Base-by-base conservation (phyloP, 2,888 invertebrate genomes). In the Xylota sylvarum region DNA sequence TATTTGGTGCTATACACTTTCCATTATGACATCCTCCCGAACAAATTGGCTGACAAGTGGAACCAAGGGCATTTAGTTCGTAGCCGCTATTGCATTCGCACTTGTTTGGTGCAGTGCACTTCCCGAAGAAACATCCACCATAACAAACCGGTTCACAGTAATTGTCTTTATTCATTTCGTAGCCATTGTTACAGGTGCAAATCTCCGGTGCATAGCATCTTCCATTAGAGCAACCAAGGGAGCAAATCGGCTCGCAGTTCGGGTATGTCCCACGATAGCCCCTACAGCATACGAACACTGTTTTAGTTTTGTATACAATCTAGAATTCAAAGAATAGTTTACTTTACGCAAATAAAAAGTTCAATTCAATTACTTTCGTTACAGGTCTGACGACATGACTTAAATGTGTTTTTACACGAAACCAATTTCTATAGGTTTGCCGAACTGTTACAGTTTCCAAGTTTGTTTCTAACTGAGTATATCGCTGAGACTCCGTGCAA, bases 131-230 rank as follows among this genome's bases (percentile, higher is more conserved):
- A 6, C 43, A 43, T 0, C 5, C 43, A 4, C n/a, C 14, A 0
- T 1, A n/a, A 6, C 43, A 43, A 43, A 43, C 14, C n/a, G 43
- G 43, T 43, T 6, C 14, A 43, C 43, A 43, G 1, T 1, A 23
- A n/a, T n/a, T n/a, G n/a, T n/a, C n/a, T 23, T 23, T 23, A 2
- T 23, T 23, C 23, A 23, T 23, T 32, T 50, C 14, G 37, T 64
- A 92, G 2, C 91, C 92, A 19, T 88, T 88, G 7, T 90, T 64
- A 60, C 92, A 92, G 0, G 82, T 27, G 60, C 94, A 94, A 4
- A 89, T 89, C 32, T 92, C 89, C 14, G 93, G 93, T 0, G 90
- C 89, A 17, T 88, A 89, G 83, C 94, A 94, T 4, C 89, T 88
- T 0, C 93, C 93, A 88, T 93, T 90, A 0, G 88, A 89, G 50